A percentile compares a stretch with the other conserved stretches of the same genome.
phyloP scores from a whole-genome alignment of 2,113 vertebrate genomes.

The Phainopepla nitens region DNA sequence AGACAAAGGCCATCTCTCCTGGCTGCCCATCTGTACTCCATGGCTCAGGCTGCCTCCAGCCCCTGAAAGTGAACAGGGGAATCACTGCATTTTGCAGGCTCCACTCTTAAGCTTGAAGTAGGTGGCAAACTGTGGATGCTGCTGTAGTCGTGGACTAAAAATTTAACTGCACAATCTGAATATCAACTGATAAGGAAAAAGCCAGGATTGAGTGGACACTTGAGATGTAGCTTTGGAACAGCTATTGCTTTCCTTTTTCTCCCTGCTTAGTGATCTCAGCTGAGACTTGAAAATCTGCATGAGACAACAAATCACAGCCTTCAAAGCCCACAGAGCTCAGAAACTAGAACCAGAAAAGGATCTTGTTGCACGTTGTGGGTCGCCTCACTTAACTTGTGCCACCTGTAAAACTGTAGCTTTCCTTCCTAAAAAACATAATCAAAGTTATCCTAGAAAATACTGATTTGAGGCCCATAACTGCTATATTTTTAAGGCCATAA shows the following conservation, averaged over 20 bases:
- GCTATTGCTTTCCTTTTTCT: background rate
- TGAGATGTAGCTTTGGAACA: background rate
- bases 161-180: background rate
- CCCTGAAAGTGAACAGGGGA: background rate
- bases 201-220: accelerated
- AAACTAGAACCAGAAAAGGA: background rate
- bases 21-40: background rate
- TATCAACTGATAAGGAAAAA: background rate
- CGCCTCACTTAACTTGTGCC: background rate
- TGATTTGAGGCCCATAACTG: background rate
- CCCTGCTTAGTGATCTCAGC: background rate
- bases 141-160: background rate
- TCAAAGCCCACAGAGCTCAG: background rate
- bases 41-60: background rate
- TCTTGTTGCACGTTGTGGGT: background rate
- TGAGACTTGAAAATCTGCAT: background rate
- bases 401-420: background rate
- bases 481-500: background rate
- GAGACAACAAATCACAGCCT: background rate
- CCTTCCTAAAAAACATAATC: background rate
- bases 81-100: background rate
- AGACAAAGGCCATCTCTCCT: background rate
- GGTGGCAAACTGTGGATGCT: background rate
- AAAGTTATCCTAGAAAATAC: background rate
- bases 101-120: background rate